These are phyloP conservation scores for Platycheirus albimanus DNA, from an alignment of 2,888 invertebrate genomes.

Conservation along the genomic window DNA sequence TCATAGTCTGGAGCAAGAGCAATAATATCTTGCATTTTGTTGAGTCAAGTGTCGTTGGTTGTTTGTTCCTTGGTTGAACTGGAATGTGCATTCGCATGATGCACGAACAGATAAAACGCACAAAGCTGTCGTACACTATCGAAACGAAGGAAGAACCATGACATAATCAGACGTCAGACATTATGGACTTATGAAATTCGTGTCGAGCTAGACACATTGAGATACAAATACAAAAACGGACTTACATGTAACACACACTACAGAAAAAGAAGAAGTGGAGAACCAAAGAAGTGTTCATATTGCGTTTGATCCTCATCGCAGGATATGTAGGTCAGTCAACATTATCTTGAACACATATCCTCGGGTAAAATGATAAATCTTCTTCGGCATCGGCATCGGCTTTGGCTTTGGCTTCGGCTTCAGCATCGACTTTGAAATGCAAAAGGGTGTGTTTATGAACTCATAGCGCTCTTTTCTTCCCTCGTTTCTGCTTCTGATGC, in stretches of 20 bases:
- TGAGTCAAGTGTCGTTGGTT: slow-evolving; percentile 55
- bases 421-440: slow-evolving; percentile 8
- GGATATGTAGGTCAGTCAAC: slow-evolving; percentile 58
- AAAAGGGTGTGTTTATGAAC: slow-evolving; percentile 21
- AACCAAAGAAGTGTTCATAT: neutral
- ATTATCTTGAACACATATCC: slow-evolving; percentile 47
- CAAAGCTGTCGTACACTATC: slow-evolving; percentile 30
- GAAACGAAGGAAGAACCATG: slow-evolving; percentile 31
- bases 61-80: slow-evolving; percentile 14
- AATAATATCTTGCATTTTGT: slow-evolving; percentile 2
- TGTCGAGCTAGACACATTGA: slow-evolving; percentile 14
- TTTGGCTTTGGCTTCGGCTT: neutral
- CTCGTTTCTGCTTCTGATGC: slow-evolving; percentile 18
- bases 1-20: neutral
- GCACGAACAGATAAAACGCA: slow-evolving; percentile 51
- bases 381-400: slow-evolving; percentile 2
- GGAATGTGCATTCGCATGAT: slow-evolving; percentile 36
- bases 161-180: slow-evolving; percentile 59
- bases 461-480: neutral
- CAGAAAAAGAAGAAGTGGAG: neutral
- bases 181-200: slow-evolving; percentile 45
- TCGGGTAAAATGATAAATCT: slow-evolving; percentile 34
- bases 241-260: neutral
- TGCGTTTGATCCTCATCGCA: slow-evolving; percentile 6
- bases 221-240: neutral